Evolutionary conservation across 2,888 invertebrate genomes (phyloP).

Genomic region (Cheilosia soror): DNA sequence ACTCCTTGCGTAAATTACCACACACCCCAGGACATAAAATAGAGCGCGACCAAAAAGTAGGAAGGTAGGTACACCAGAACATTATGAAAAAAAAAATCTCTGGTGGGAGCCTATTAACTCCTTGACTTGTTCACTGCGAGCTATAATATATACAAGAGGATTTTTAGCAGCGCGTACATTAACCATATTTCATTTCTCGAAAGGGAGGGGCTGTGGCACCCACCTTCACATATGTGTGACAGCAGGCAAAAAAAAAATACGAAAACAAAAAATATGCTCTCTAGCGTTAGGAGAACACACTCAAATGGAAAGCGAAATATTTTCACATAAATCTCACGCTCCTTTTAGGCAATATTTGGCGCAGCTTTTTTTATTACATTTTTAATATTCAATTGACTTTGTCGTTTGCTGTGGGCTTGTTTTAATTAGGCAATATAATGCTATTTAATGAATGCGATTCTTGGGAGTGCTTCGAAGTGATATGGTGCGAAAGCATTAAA

Average conservation of each 20-base stretch:
- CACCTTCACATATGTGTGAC: conserved; percentile 41
- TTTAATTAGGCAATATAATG: conserved; percentile 52
- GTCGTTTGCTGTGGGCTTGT: conserved; percentile 26
- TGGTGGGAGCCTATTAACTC: conserved; percentile 51
- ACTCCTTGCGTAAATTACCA: conserved; percentile 49
- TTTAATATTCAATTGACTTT: conserved; percentile 62
- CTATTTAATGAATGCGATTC: conserved; percentile 11
- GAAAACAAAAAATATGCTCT: neutral
- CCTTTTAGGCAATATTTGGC: conserved; percentile 8
- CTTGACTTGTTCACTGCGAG: conserved; percentile 21
- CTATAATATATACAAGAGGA: neutral
- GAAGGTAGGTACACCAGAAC: conserved; percentile 18
- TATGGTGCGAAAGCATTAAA: neutral
- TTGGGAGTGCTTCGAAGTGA: neutral
- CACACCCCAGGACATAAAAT: conserved; percentile 59
- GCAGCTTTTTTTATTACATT: conserved; percentile 44
- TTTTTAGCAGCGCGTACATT: conserved; percentile 42
- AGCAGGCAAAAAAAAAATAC: neutral
- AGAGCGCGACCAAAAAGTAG: conserved; percentile 35
- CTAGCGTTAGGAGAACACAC: neutral
- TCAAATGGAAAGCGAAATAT: conserved; percentile 35
- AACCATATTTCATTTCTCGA: conserved; percentile 40
- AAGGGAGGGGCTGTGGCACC: conserved; percentile 2
- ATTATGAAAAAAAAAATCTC: conserved; percentile 9
- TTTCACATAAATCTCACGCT: conserved; percentile 41